A percentile compares a stretch with the other conserved stretches of the same genome.
Conservation (phyloP, 1,140 invertebrate genomes). For the Papilio aristodemus region DNA sequence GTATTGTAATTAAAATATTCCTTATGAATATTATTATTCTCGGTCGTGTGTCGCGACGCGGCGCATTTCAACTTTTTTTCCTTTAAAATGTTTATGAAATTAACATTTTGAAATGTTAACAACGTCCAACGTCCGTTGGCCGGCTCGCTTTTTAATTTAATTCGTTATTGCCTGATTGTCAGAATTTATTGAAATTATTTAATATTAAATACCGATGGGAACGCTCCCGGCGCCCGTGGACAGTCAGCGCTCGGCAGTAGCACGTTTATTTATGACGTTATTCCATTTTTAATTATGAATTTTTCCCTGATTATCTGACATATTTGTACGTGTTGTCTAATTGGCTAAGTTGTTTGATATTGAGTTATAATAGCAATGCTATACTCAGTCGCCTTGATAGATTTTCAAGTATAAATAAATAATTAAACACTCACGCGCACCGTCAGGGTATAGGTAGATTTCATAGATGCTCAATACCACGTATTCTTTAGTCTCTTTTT, state of each 20-base stretch:
- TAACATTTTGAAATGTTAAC: slow-evolving; percentile 57
- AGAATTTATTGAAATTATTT: slow-evolving; percentile 28
- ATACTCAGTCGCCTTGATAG: background rate
- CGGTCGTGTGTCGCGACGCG: slow-evolving; percentile 43
- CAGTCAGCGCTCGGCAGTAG: background rate
- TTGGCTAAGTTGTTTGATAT: background rate
- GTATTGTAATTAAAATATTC: slow-evolving; percentile 64
- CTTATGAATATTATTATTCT: slow-evolving; percentile 67
- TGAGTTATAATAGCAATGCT: background rate
- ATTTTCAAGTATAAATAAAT: background rate
- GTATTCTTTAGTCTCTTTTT: too few species aligned
- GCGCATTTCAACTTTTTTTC: slow-evolving; percentile 51
- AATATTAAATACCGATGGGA: slow-evolving; percentile 12
- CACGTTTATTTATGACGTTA: slow-evolving; percentile 14
- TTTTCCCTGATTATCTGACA: background rate
- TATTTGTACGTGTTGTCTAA: background rate
- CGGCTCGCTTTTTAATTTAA: slow-evolving; percentile 35
- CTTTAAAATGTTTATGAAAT: slow-evolving; percentile 48
- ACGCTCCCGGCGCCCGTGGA: background rate
- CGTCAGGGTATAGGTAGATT: background rate
- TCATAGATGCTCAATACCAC: too few species aligned
- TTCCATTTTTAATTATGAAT: slow-evolving; percentile 2
- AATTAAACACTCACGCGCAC: too few species aligned
- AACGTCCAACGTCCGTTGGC: slow-evolving; percentile 33
- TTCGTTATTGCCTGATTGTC: slow-evolving; percentile 23